phyloP scores from a whole-genome alignment of 2,888 invertebrate species.

The Cyrtodaria siliqua region DNA sequence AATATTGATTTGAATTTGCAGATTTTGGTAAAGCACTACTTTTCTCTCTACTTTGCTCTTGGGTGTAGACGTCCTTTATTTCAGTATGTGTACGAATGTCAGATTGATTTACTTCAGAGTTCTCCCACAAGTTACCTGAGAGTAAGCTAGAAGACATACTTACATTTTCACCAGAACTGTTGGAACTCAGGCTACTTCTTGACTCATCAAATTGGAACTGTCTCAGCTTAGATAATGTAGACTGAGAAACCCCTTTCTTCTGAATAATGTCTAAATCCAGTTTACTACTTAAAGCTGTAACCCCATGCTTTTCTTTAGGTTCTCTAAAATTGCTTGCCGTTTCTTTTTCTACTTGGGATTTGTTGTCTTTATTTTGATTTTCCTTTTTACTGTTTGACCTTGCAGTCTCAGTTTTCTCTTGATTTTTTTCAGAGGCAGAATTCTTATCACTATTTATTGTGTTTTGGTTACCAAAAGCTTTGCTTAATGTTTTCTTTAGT shows the following conservation, averaged over 20 bases:
- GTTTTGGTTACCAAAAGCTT: constrained; percentile 2
- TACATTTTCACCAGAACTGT: constrained; percentile 11
- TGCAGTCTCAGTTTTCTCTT: not conserved
- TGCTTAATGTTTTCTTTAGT: constrained; percentile 11
- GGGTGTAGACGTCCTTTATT: constrained; percentile 1
- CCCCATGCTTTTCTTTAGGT: too few relatives aligned
- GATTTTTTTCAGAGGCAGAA: not conserved
- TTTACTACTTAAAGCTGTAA: not conserved
- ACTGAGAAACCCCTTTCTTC: constrained; percentile 35
- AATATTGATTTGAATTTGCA: too few relatives aligned
- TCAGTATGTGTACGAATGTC: not conserved
- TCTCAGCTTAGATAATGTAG: constrained; percentile 65
- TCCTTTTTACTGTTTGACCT: not conserved
- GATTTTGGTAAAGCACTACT: too few relatives aligned
- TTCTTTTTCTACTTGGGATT: too few relatives aligned
- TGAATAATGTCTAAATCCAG: not conserved
- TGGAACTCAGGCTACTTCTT: constrained; percentile 19
- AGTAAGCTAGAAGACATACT: constrained; percentile 56
- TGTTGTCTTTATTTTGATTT: not conserved
- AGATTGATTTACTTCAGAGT: not conserved
- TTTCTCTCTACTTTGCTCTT: not conserved
- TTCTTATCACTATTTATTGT: constrained; percentile 6
- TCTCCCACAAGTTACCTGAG: constrained; percentile 62
- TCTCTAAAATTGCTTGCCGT: too few relatives aligned
- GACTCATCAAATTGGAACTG: constrained; percentile 64